These are phyloP conservation scores for Psittacula echo DNA, from an alignment of 2,797 vertebrate genomes.

Conservation along the genomic window DNA sequence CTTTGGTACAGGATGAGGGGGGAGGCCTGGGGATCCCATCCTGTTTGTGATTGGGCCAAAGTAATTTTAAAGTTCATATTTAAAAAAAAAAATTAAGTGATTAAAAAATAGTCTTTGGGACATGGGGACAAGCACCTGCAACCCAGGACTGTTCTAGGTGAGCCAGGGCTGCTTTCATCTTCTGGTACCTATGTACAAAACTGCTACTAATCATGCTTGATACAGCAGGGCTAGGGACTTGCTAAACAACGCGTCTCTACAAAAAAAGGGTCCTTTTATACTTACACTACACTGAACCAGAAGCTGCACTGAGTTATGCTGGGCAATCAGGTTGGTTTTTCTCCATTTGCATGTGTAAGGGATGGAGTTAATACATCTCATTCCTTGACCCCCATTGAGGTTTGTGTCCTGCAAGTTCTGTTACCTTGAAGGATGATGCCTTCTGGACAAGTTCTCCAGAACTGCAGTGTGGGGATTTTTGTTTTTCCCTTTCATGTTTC, in stretches of 20 bases:
- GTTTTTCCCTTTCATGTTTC: conserved; percentile 34
- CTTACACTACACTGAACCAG: accelerated
- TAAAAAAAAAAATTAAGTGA: background rate
- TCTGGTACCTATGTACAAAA: background rate
- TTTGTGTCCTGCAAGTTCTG: background rate
- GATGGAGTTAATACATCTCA: background rate
- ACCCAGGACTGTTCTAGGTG: background rate
- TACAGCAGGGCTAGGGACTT: background rate
- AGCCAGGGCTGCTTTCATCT: background rate
- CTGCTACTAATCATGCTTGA: accelerated
- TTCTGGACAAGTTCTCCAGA: background rate
- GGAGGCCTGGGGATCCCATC: background rate
- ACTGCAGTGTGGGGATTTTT: background rate
- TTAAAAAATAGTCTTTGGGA: background rate
- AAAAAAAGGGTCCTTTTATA: background rate
- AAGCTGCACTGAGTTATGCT: background rate
- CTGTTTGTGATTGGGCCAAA: background rate
- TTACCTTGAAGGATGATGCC: background rate
- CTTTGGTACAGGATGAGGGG: accelerated
- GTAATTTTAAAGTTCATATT: background rate
- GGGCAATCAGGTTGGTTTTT: background rate
- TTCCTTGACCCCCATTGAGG: background rate
- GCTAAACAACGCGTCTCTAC: accelerated
- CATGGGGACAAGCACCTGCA: background rate
- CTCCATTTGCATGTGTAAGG: background rate